Percentiles rank a stretch among this genome's conserved stretches.
These are phyloP conservation scores for Cyrtonyx montezumae DNA, from an alignment of 2,113 vertebrate genomes.

Conservation along the genomic window DNA sequence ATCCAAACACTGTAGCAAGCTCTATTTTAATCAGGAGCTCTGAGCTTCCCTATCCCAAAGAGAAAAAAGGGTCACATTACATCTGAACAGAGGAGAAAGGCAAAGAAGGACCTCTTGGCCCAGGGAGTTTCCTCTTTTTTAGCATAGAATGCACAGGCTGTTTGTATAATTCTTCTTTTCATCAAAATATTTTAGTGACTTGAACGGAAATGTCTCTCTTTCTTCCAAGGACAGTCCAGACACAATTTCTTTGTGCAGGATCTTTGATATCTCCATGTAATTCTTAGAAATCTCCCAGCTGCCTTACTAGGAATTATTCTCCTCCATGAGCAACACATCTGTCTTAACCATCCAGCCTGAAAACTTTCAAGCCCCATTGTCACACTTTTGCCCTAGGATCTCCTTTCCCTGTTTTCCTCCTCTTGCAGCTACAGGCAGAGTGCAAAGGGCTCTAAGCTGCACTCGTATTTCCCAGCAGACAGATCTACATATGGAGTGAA, in stretches of 20 bases:
- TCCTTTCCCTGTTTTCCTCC: not conserved
- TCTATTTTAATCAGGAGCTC: not conserved
- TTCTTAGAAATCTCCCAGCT: not conserved
- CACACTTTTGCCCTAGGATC: fast-evolving
- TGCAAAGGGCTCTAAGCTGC: not conserved
- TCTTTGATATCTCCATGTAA: not conserved
- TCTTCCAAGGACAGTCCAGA: not conserved
- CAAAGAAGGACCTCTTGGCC: not conserved
- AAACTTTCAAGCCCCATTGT: not conserved
- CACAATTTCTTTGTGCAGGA: not conserved
- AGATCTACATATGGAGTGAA: not conserved
- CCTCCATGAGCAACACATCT: not conserved
- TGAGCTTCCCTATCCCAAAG: not conserved
- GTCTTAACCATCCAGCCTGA: not conserved
- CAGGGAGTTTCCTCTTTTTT: not conserved
- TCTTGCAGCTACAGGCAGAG: not conserved
- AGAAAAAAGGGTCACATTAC: not conserved
- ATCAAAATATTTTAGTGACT: not conserved
- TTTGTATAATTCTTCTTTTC: not conserved
- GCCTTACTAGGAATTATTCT: not conserved
- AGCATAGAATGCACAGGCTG: not conserved
- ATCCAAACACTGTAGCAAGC: not conserved
- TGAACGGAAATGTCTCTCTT: not conserved
- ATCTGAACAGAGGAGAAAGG: not conserved
- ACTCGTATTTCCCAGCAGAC: not conserved